Evolutionary conservation across 1,140 invertebrate species (phyloP), one percentile per base, ranked within the genome.

Genomic region (Drosophila miranda): DNA sequence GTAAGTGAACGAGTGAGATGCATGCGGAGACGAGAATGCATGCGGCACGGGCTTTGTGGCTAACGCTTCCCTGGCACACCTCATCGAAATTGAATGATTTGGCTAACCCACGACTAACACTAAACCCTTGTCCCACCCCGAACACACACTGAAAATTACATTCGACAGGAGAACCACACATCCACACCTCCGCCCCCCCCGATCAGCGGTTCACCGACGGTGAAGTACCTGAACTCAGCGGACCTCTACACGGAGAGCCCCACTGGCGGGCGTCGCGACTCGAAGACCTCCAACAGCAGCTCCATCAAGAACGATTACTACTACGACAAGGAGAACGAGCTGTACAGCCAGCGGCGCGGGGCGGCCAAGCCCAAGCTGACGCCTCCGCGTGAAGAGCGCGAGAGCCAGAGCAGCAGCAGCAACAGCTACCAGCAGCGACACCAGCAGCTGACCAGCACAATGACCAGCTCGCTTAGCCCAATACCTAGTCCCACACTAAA

Each of bases 301-400:
- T 88, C 88, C 26, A 84, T 66, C 6, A 91, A 90, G 59, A 90
- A 88, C 49, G 90, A 91, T 50, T 91, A 91, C 50, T 91, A 91
- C 87, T 91, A 87, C 57, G 90, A 91, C 73, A 91, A 91, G 76
- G 90, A 91, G 61, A 91, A 90, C 46, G 90, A 91, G 26, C 55
- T 91, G 9, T 90, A 90, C 41, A 77, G 70, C 28, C 82, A 73
- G 41, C 67, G 81, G 11, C 74, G 81, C 1, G 70, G 19, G 0
- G 73, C 78, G 21, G 71, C 50, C 48, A 86, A 90, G 49, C 70
- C 83, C 19, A 90, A 78, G 43, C 45, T 90, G 58, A 67, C 84
- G 38, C 76, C 89, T 34, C 84, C 89, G 9, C 89, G 89, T 45
- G 88, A 90, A 59, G 84, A 90, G 23, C 87, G 89, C 16, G 81